These are phyloP conservation scores for Sternotherus odoratus DNA, from an alignment of 2,797 vertebrate genomes.

Conservation along the genomic window DNA sequence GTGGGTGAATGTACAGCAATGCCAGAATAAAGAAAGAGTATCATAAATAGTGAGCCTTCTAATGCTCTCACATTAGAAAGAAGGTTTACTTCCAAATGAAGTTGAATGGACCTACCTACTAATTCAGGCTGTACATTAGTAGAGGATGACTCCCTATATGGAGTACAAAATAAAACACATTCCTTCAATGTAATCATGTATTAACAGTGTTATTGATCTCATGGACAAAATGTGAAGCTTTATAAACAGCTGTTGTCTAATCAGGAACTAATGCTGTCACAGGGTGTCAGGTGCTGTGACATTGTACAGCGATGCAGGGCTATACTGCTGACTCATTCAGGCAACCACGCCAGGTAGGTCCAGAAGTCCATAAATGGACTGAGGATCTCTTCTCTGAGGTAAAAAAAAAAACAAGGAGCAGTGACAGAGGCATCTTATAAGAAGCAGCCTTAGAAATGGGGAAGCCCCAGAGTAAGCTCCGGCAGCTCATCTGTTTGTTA, in stretches of 20 bases:
- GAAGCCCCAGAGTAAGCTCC: neutral
- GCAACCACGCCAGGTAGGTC: neutral
- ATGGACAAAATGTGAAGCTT: neutral
- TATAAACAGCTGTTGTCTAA: neutral
- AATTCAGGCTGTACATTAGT: neutral
- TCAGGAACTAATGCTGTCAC: neutral
- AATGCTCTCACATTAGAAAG: rapidly evolving
- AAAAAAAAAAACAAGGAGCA: neutral
- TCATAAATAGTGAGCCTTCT: neutral
- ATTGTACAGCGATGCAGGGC: neutral
- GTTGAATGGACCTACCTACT: neutral
- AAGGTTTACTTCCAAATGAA: neutral
- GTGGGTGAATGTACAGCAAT: neutral
- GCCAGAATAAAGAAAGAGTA: neutral
- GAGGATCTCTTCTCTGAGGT: neutral
- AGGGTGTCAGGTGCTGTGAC: neutral
- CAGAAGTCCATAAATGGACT: neutral
- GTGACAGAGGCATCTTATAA: neutral
- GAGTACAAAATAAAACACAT: neutral
- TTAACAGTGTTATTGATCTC: neutral
- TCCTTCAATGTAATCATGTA: neutral
- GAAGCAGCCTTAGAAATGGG: neutral
- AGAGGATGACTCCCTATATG: neutral
- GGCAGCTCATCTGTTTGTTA: neutral
- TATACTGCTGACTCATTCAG: neutral